These are phyloP conservation scores for Vidua macroura DNA, from an alignment of 2,113 vertebrate genomes.

Conservation along the genomic window DNA sequence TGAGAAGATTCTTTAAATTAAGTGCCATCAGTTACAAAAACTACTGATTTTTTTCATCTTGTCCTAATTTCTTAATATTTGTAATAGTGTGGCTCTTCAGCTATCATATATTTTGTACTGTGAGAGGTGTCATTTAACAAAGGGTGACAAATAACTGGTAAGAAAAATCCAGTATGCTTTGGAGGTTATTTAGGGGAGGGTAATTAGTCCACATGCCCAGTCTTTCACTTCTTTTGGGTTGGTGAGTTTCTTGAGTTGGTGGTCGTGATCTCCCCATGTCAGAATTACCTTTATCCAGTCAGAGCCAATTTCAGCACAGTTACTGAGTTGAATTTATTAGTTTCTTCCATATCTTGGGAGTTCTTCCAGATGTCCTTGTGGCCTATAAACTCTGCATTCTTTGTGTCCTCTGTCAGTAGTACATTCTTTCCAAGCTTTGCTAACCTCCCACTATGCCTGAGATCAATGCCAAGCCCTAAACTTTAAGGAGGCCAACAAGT, in stretches of 20 bases:
- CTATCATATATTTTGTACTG: not conserved
- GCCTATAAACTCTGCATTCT: not conserved
- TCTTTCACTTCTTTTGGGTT: not conserved
- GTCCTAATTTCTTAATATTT: not conserved
- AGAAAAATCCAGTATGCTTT: not conserved
- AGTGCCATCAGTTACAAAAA: not conserved
- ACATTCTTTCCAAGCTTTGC: not conserved
- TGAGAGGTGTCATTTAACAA: not conserved
- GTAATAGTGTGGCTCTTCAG: not conserved
- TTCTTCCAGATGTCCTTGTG: not conserved
- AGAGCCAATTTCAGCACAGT: not conserved
- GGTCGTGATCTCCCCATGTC: not conserved
- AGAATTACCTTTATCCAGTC: not conserved
- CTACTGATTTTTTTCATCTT: not conserved
- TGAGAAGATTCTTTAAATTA: not conserved
- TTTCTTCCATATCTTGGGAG: not conserved
- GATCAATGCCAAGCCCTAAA: not conserved
- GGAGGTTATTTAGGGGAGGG: too few species aligned
- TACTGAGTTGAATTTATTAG: not conserved
- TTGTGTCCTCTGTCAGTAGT: not conserved
- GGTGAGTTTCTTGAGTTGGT: rapidly evolving
- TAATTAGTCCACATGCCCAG: not conserved
- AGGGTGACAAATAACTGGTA: not conserved
- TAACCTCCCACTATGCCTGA: not conserved
- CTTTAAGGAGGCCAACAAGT: not conserved